Base-by-base conservation (phyloP, 2,797 vertebrate species). In the Chelonia mydas region DNA sequence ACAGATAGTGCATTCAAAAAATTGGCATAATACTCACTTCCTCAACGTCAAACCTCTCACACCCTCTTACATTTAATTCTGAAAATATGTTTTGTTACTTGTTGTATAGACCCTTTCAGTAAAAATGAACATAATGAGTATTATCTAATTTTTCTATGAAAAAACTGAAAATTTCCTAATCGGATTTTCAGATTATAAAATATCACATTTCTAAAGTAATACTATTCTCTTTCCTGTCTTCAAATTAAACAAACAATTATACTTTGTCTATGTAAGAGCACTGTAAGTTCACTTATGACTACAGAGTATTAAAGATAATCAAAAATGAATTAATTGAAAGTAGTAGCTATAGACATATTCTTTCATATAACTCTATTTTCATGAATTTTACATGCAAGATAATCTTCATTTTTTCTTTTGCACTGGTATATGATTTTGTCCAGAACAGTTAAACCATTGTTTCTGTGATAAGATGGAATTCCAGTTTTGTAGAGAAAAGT, bases 361-460 rank as follows among this genome's bases (percentile, higher is more conserved):
- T 82, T 95, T 68, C 65, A 33, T 96, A 86, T 95, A 97, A 96
- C 95, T 68, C 90, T 93, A 76, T 92, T 88, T 97, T 96, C 80
- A 94, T 97, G 97, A 96, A 98, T 97, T 98, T 98, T 95, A 94
- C 83, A 77, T 94, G 25, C 87, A 94, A 83, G 2, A 17, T 98
- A 97, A 97, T 97, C 96, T 98, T 97, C 72, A 78, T 94, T 98
- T 98, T 54, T 97, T 96, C 87, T 97, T 97, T 97, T 96, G 96
- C 94, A 95, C 97, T 98, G 93, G 96, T 97, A 57, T 96, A 89
- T 98, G 98, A 98, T 97, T 98, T 98, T 98, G 96, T 98, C 98
- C 98, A 98, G 98, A 98, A 95, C 97, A 98, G 97, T 98, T 97
- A 97, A 98, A 97, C 96, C 96, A 84, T 94, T 97, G 97, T 96